phyloP scores from a whole-genome alignment of 2,888 invertebrate genomes.

The Orthosia cruda region DNA sequence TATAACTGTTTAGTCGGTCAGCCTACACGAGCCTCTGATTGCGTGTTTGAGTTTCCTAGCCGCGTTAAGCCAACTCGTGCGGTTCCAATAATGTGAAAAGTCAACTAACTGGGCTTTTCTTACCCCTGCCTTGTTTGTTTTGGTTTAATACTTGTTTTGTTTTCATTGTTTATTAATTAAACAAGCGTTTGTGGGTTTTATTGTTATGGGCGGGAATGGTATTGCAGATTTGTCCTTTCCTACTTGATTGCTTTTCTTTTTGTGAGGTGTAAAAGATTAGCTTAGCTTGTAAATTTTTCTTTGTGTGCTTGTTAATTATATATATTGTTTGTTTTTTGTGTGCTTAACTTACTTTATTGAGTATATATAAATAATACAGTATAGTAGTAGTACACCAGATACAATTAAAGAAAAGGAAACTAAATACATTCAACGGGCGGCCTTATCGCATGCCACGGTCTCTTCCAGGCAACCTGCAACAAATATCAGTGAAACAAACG shows the following conservation, averaged over 20 bases:
- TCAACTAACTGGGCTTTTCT: constrained; percentile 66
- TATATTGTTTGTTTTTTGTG: too few species aligned
- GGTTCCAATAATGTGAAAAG: constrained; percentile 73
- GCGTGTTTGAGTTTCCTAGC: constrained; percentile 70
- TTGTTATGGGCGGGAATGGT: constrained; percentile 27
- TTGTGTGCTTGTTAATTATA: too few species aligned
- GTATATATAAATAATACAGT: too few species aligned
- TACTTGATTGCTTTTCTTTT: constrained; percentile 6
- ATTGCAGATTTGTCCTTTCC: background rate
- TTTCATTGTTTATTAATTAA: constrained; percentile 60
- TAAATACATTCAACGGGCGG: too few species aligned
- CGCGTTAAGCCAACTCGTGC: constrained; percentile 55
- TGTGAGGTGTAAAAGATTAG: background rate
- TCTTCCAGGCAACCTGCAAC: too few species aligned
- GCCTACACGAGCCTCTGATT: constrained; percentile 63
- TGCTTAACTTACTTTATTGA: too few species aligned
- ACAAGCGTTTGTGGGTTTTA: constrained; percentile 36
- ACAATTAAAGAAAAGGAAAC: too few species aligned
- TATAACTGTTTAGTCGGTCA: constrained; percentile 31
- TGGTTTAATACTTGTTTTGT: constrained; percentile 58
- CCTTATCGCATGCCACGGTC: too few species aligned
- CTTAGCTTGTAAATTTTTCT: background rate
- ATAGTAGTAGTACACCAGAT: too few species aligned
- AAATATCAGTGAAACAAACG: too few species aligned
- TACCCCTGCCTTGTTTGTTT: constrained; percentile 43